A percentile compares a stretch with the other conserved stretches of the same genome.
Evolutionary conservation across 2,113 vertebrate species (phyloP).

Genomic region (Azemiops feae): DNA sequence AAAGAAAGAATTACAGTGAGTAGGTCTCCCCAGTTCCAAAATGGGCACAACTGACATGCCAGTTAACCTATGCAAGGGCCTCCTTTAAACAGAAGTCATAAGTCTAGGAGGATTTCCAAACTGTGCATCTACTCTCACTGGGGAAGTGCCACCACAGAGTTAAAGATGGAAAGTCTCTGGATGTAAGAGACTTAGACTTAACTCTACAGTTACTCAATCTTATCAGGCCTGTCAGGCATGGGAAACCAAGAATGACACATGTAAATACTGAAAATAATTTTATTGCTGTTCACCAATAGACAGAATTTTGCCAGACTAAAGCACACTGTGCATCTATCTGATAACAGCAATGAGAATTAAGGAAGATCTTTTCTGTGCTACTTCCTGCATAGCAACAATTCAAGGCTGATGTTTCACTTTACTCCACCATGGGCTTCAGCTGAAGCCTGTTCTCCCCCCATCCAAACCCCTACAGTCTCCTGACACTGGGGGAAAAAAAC

Average conservation of each 20-base stretch:
- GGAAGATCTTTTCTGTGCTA: neutral
- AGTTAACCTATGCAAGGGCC: neutral
- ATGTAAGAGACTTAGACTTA: neutral
- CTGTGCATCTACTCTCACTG: neutral
- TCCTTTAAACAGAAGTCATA: neutral
- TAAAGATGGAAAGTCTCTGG: neutral
- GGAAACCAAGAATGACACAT: neutral
- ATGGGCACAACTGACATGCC: neutral
- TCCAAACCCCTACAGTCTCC: neutral
- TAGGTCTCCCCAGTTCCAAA: neutral
- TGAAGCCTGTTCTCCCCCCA: neutral
- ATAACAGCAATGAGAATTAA: neutral
- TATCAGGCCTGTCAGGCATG: neutral
- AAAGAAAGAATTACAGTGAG: neutral
- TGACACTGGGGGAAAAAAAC: neutral
- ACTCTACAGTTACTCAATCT: neutral
- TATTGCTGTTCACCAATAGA: neutral
- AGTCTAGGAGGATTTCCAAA: neutral
- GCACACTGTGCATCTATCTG: neutral
- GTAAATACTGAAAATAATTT: neutral
- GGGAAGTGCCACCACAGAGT: neutral
- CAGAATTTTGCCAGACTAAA: neutral
- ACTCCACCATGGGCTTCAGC: neutral
- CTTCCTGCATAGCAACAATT: neutral
- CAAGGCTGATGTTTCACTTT: neutral